Evolutionary conservation across 23 tunicate genomes (phyloP), one percentile per base, ranked within the genome.

Genomic region (Aplidium turbinatum): DNA sequence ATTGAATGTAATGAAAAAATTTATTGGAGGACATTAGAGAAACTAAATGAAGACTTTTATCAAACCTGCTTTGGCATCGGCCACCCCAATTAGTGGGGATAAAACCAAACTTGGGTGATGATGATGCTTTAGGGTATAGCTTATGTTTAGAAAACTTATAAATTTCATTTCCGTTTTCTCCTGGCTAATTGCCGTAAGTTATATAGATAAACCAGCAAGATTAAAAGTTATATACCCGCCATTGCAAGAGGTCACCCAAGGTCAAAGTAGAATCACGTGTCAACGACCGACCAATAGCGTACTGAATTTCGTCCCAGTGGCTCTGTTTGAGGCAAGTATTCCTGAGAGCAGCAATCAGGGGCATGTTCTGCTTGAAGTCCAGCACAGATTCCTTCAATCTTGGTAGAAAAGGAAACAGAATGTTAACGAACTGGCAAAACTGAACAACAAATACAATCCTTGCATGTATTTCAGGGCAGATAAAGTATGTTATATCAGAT

Each of bases 281-380:
- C 32, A 84, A 48, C 4, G 97, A 91, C n/a, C 97, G 85, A 56
- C 97, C 97, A 54, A 91, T 87, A 26, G 91, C 82, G 73, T 73
- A 91, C 34, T 91, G 97, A 19, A 91, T 91, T 79, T 91, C 93
- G 31, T 91, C 97, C 91, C 91, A 91, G 63, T 91, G 97, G 33
- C 91, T 55, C 33, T 73, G 90, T 48, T 80, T 81, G 25, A 91
- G 58, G 31, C 76, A 79, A 13, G 79, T 81, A 68, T 91, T 91
- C 6, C 82, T 68, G 33, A 91, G 47, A 0, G 97, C 90, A 11
- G 91, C 73, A 5, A 91, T 91, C 50, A 91, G 72, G 19, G 97
- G 97, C 56, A 91, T 62, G 31, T 84, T 90, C 31, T 74, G 91
- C 60, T 91, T 91, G 86, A 91, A 91, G 22, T 84, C 90, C 55